A percentile compares a stretch with the other conserved stretches of the same genome.
phyloP scores from a whole-genome alignment of 2,888 invertebrate species.

The Epistrophe grossulariae region DNA sequence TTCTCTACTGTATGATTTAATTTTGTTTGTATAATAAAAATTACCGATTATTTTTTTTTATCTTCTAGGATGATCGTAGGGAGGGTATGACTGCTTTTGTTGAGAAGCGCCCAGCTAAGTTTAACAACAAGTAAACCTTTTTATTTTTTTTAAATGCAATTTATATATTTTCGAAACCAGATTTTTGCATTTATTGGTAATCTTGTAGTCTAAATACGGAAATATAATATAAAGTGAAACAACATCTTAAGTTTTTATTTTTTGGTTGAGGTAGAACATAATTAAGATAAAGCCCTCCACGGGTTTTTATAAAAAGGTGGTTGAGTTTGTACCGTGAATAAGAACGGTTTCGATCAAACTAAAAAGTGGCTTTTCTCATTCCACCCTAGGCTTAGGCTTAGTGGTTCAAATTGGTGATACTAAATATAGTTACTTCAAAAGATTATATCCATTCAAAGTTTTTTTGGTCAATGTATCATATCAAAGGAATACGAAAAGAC shows the following conservation, averaged over 20 bases:
- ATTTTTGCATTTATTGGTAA: slow-evolving; percentile 76
- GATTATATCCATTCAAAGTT: no score
- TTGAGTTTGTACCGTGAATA: no score
- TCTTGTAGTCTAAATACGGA: slow-evolving; percentile 41
- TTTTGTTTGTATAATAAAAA: background rate
- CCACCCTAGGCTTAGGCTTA: no score
- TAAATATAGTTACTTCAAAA: no score
- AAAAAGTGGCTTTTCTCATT: no score
- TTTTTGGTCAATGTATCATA: no score
- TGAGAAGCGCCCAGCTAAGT: slow-evolving; percentile 96
- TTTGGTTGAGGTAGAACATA: no score
- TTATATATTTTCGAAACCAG: slow-evolving; percentile 24
- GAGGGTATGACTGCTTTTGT: slow-evolving; percentile 99
- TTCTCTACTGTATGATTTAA: slow-evolving; percentile 93
- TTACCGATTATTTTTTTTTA: slow-evolving; percentile 46
- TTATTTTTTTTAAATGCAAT: background rate
- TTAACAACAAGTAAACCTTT: slow-evolving; percentile 88
- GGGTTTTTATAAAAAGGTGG: no score
- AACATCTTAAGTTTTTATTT: background rate
- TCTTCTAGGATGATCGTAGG: slow-evolving; percentile 92
- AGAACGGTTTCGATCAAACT: no score
- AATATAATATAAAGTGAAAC: background rate
- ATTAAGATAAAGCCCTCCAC: no score
- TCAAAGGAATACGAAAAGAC: no score
- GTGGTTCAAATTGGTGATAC: no score